Evolutionary conservation across 2,113 vertebrate genomes (phyloP), one percentile per base, ranked within the genome.

Genomic region (Apodemus speciosus): DNA sequence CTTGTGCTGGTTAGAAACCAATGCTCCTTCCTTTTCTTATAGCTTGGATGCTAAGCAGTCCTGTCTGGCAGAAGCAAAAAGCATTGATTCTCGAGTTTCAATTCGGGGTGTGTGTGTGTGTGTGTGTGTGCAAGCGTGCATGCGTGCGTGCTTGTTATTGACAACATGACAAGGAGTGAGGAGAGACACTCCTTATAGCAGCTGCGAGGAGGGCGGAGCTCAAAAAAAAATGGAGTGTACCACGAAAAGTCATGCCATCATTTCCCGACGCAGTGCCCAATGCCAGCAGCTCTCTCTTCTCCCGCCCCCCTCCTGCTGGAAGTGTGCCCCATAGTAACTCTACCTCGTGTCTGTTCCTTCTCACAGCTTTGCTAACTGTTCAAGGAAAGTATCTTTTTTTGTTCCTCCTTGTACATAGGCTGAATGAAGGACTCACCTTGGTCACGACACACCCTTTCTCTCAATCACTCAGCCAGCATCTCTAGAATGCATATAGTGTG

Each of bases 391-490:
- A 8, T 71, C 60, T n/a, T 60, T n/a, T 60, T 73, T 5, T n/a
- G 21, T 30, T 11, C 49, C 3, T 68, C 13, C 86, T 46, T 53
- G 16, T 80, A 51, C 43, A 58, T 25, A 46, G 9, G 83, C 0
- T 46, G 62, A 73, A 85, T 35, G 69, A 75, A 95, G 68, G 72
- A 66, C 43, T 86, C 85, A 68, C 58, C 83, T 89, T 49, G 35
- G 58, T 68, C 21, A 86, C 62, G 30, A 62, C 6, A 49, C 27
- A 62, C 15, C 76, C 2, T 0, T 66, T 58, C 75, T 68, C 73
- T 30, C 68, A 89, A 84, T 83, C 89, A 88, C 49, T 89, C 58
- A 64, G 49, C 53, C 92, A 91, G 68, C n/a, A 25, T 71, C 35
- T 35, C 60, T 79, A 86, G 51, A 73, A 88, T 49, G 60, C 30